phyloP scores from a whole-genome alignment of 2,797 vertebrate species.

The Denticeps clupeoides region DNA sequence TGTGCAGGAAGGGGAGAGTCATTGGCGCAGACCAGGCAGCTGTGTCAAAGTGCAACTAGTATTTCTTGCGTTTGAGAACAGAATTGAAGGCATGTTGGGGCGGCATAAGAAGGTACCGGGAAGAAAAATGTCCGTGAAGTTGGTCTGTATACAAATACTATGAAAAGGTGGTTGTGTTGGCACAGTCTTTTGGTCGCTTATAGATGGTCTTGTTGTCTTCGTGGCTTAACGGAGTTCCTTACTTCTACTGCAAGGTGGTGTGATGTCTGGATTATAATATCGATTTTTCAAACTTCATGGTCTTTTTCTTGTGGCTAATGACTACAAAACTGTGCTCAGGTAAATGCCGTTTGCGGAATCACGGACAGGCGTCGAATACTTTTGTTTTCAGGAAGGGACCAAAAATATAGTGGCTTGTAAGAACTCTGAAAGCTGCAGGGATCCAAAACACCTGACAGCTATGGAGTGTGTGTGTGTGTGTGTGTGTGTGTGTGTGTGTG shows the following conservation, averaged over 20 bases:
- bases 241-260: too few species aligned
- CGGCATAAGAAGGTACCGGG: conserved; percentile 1
- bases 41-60: conserved; percentile 48
- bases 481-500: conserved; percentile 12
- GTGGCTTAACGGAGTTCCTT: conserved; percentile 46
- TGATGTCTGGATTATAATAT: too few species aligned
- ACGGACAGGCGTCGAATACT: conserved; percentile 26
- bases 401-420: conserved; percentile 14
- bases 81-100: conserved; percentile 1
- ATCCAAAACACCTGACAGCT: conserved; percentile 27
- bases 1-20: conserved; percentile 25
- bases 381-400: conserved; percentile 19
- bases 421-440: conserved; percentile 9
- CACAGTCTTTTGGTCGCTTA: conserved; percentile 72
- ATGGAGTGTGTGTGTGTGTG: conserved; percentile 10
- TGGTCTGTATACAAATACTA: conserved; percentile 54
- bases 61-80: conserved; percentile 14
- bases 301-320: background rate
- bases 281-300: conserved; percentile 4
- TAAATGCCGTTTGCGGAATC: conserved; percentile 18
- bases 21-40: conserved; percentile 28
- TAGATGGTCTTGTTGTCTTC: conserved; percentile 42
- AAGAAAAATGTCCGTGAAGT: conserved; percentile 9
- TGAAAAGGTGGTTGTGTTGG: conserved; percentile 49
- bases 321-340: conserved; percentile 17